Evolutionary conservation across 2,113 vertebrate species (phyloP).

Genomic region (Colistium nudipinnis): DNA sequence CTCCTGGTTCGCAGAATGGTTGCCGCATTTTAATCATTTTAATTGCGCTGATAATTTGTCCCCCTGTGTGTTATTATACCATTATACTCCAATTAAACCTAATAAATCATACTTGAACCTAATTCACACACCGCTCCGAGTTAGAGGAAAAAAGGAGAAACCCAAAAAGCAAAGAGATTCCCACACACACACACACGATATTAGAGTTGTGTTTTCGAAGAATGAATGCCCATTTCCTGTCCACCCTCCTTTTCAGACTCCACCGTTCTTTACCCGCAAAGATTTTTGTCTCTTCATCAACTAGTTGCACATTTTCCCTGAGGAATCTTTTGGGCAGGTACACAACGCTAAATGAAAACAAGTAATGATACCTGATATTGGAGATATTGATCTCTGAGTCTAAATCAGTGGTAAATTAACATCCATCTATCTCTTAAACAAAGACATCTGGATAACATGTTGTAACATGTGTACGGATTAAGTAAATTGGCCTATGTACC

Average conservation of each 20-base stretch:
- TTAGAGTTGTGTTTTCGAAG: not conserved
- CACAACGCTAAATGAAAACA: not conserved
- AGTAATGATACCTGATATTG: not conserved
- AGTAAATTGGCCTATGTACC: too few relatives aligned
- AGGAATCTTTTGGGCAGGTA: not conserved
- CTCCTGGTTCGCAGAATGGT: not conserved
- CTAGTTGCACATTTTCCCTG: not conserved
- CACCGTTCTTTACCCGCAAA: not conserved
- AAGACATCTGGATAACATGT: too few relatives aligned
- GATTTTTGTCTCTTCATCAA: not conserved
- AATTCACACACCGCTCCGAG: not conserved
- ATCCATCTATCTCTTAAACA: not conserved
- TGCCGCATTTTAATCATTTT: constrained; percentile 26
- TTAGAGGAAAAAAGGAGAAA: too few relatives aligned
- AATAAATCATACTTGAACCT: constrained; percentile 5
- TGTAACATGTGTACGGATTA: too few relatives aligned
- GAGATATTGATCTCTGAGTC: not conserved
- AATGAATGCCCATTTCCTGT: not conserved
- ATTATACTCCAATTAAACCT: not conserved
- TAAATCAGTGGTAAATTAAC: not conserved
- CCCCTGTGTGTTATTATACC: constrained; percentile 4
- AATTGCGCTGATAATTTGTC: constrained; percentile 13
- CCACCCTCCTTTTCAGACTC: not conserved
- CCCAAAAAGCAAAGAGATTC: too few relatives aligned
- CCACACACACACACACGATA: not conserved